These are phyloP conservation scores for Garrulus glandarius DNA, from an alignment of 2,797 vertebrate genomes.

Conservation along the genomic window DNA sequence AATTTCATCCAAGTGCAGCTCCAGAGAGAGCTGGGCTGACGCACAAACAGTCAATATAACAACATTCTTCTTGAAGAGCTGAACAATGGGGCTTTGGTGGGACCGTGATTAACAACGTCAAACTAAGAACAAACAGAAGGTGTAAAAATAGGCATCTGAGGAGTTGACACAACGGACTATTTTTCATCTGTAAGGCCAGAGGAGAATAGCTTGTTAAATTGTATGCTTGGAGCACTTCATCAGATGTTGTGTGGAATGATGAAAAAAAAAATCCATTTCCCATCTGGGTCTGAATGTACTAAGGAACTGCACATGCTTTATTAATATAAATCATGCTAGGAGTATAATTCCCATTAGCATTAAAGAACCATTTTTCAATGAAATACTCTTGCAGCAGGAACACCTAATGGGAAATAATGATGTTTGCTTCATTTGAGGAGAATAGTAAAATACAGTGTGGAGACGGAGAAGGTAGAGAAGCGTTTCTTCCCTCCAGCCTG, in stretches of 20 bases:
- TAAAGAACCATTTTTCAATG: conserved; percentile 37
- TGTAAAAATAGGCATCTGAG: conserved; percentile 85
- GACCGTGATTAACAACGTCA: conserved; percentile 78
- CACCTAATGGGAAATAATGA: conserved; percentile 15
- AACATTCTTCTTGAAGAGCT: conserved; percentile 81
- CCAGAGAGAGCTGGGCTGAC: conserved; percentile 80
- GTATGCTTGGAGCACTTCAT: conserved; percentile 57
- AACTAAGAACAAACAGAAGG: conserved; percentile 81
- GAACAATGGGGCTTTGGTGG: conserved; percentile 82
- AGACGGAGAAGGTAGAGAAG: not conserved
- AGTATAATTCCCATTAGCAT: conserved; percentile 40
- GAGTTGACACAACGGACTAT: conserved; percentile 67
- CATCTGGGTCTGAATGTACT: conserved; percentile 39
- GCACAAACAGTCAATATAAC: conserved; percentile 84
- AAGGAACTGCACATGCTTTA: not conserved
- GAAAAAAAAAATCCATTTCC: conserved; percentile 51
- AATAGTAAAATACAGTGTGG: conserved; percentile 22
- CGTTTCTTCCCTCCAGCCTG: not conserved
- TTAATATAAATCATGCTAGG: conserved; percentile 28
- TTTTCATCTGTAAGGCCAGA: conserved; percentile 68
- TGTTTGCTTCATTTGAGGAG: conserved; percentile 49
- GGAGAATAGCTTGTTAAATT: conserved; percentile 53
- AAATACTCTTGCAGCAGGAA: not conserved
- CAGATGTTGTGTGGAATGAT: conserved; percentile 38
- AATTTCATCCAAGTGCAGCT: conserved; percentile 87